phyloP scores from a whole-genome alignment of 2,888 invertebrate species.

The Fragum fragum region DNA sequence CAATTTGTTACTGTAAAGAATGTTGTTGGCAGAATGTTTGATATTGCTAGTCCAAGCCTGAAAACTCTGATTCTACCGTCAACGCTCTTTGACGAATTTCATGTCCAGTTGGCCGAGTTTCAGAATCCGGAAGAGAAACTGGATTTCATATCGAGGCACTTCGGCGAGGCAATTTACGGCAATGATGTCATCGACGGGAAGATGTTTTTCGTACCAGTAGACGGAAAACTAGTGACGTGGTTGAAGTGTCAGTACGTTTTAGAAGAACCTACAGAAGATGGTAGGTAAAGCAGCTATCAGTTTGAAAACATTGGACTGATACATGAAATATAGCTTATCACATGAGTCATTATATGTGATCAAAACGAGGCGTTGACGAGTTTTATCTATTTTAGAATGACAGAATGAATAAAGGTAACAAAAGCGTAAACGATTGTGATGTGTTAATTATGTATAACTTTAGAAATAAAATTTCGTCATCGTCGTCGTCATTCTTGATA shows the following conservation, averaged over 20 bases:
- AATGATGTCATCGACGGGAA: neutral
- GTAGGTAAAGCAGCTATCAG: too few relatives aligned
- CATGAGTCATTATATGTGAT: too few relatives aligned
- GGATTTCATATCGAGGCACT: neutral
- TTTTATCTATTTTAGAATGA: too few relatives aligned
- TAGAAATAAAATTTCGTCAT: too few relatives aligned
- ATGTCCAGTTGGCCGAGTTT: neutral
- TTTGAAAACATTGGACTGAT: too few relatives aligned
- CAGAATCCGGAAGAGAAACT: neutral
- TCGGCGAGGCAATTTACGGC: neutral
- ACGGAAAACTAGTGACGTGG: neutral
- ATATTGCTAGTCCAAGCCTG: neutral
- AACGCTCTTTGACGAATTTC: neutral
- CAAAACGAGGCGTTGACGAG: too few relatives aligned
- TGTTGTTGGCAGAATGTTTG: neutral
- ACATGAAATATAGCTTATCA: too few relatives aligned
- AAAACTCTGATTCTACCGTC: neutral
- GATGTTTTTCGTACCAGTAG: neutral
- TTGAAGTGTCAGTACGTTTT: neutral
- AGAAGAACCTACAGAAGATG: too few relatives aligned
- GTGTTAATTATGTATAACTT: too few relatives aligned
- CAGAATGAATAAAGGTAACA: too few relatives aligned
- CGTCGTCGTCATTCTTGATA: too few relatives aligned
- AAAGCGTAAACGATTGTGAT: too few relatives aligned
- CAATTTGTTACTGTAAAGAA: neutral